phyloP scores from a whole-genome alignment of 2,113 vertebrate genomes.

The Neodon shergylaensis region DNA sequence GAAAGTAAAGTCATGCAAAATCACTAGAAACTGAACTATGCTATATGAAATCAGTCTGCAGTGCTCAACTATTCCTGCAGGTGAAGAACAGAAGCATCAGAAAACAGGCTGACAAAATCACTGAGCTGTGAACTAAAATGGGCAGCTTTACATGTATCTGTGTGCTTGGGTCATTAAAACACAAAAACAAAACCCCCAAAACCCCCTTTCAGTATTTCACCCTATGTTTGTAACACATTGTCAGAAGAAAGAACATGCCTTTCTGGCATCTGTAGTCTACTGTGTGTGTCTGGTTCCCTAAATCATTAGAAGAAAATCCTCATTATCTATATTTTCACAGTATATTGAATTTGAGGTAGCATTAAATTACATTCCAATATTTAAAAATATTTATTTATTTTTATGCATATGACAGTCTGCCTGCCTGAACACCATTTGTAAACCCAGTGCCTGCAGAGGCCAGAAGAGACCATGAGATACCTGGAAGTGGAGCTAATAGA shows the following conservation, averaged over 20 bases:
- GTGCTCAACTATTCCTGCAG: not conserved
- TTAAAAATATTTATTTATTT: not conserved
- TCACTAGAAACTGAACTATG: not conserved
- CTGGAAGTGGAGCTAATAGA: not conserved
- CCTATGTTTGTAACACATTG: not conserved
- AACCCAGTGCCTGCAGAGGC: not conserved
- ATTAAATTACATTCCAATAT: not conserved
- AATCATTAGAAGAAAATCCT: not conserved
- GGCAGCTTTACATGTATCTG: not conserved
- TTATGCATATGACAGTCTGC: not conserved
- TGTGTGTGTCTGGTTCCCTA: not conserved
- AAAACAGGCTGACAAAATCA: not conserved
- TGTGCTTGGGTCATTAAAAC: not conserved
- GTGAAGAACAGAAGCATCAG: not conserved
- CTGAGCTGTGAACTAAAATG: not conserved
- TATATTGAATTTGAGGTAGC: not conserved
- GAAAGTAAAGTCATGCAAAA: constrained; percentile 41
- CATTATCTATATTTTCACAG: not conserved
- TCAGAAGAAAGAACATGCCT: not conserved
- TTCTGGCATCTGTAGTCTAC: not conserved
- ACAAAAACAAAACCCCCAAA: not conserved
- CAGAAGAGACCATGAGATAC: not conserved
- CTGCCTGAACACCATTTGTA: not conserved
- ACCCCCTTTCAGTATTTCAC: not conserved
- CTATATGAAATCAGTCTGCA: not conserved